These are phyloP conservation scores for Tuta absoluta DNA, from an alignment of 2,888 invertebrate species.

Conservation along the genomic window DNA sequence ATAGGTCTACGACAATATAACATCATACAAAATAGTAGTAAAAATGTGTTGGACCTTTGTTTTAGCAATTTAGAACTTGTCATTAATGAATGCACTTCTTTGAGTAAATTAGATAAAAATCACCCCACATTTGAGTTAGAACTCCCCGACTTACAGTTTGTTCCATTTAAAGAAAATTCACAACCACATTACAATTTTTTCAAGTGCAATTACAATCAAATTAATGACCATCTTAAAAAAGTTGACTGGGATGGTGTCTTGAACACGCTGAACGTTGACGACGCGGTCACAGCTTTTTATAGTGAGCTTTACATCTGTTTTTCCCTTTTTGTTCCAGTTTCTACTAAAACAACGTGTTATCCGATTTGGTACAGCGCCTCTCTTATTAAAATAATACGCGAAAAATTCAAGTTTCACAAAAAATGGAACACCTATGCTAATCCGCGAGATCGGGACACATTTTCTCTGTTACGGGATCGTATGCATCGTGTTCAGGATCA, in stretches of 20 bases:
- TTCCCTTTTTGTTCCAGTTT: background rate
- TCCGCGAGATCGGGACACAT: background rate
- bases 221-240: constrained; percentile 3
- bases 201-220: no score
- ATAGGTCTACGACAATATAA: background rate
- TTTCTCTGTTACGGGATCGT: background rate
- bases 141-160: background rate
- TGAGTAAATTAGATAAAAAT: background rate
- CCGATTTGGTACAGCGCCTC: constrained; percentile 1
- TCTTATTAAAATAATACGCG: constrained; percentile 13
- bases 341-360: background rate
- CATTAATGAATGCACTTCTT: background rate
- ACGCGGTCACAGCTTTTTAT: constrained; percentile 11
- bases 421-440: background rate
- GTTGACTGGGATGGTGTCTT: constrained; percentile 8
- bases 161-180: background rate
- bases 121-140: background rate
- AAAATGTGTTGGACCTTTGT: constrained; percentile 9
- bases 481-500: constrained; percentile 1
- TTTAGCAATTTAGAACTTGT: constrained; percentile 3
- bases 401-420: background rate
- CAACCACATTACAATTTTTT: constrained; percentile 5
- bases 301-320: background rate
- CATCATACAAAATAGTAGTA: background rate
- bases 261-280: background rate